Conservation (phyloP, 30 jellyfish, hydroid and myxozoan species). For the Aurelia coerulea region DNA sequence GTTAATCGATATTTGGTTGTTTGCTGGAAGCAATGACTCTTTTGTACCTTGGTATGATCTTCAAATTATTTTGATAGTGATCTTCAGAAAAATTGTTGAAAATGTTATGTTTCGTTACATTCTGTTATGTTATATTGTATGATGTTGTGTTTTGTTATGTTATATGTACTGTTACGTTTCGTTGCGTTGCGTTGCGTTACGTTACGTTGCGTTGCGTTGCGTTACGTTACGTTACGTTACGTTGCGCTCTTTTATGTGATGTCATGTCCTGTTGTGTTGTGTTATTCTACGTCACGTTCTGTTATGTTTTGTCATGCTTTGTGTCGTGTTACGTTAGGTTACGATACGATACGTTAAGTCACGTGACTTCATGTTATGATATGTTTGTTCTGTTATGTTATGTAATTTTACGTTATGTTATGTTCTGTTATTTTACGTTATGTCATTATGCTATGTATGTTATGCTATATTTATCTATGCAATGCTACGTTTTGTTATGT, state of each 20-base stretch:
- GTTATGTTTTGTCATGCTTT: constrained; percentile 8
- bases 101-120: too few relatives aligned
- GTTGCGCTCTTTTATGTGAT: not conserved
- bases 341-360: not conserved
- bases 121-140: too few relatives aligned
- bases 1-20: constrained; percentile 38
- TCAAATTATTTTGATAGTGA: not conserved
- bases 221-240: too few relatives aligned
- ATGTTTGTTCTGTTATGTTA: not conserved
- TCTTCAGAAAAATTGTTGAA: not conserved
- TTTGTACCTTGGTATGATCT: constrained; percentile 6
- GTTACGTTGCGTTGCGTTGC: too few relatives aligned
- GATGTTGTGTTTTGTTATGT: not conserved
- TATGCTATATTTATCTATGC: too few relatives aligned
- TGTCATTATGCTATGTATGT: too few relatives aligned
- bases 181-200: not conserved
- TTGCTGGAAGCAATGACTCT: constrained; percentile 7
- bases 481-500: too few relatives aligned
- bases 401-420: too few relatives aligned
- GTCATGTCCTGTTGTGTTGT: not conserved
- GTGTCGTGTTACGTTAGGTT: not conserved
- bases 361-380: not conserved
- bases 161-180: not conserved
- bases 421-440: too few relatives aligned
- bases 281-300: not conserved